Base-by-base conservation (phyloP, 2,888 invertebrate species). In the Drosophila prostipennis region DNA sequence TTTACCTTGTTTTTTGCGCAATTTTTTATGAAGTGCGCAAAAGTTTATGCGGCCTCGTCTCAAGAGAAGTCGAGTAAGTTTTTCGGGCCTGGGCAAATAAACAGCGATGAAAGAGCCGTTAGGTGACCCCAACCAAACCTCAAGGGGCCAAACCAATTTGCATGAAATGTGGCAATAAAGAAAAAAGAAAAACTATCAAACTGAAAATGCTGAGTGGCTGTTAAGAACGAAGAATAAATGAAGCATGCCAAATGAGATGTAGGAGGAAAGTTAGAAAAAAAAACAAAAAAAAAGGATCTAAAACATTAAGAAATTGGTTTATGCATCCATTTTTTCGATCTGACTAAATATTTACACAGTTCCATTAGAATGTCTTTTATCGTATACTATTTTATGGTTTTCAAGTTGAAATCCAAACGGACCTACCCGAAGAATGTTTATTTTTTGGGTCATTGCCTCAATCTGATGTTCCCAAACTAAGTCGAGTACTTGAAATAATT, bases 91-190 rank as follows among this genome's bases (percentile, higher is more conserved):
- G 43, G 42, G 34, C 49, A 32, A 72, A 57, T 57, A 64, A 61
- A 23, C 53, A 49, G 53, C 57, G 40, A 72, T 63, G 40, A 73
- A 76, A 80, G 74, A 61, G 61, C 87, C 85, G 87, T 87, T 81
- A 84, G 72, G 29, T 51, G 54, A 65, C 63, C 69, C 74, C 46
- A 52, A n/a, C 59, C 68, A 58, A 53, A 52, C 42, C 79, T 70
- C 55, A 37, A 72, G 53, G 70, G 76, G 53, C 48, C 55, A 45
- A 48, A 58, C 34, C 67, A 57, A 46, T 73, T 72, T 72, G 64
- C 72, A 65, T 64, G 53, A 67, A 57, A 69, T 74, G 48, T 67
- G 61, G 60, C 42, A 65, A 69, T 59, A 74, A 77, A 58, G 59
- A 26, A 60, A 46, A 43, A 11, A 16, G 61, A 48, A 63, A 58